A percentile compares a stretch with the other conserved stretches of the same genome.
Evolutionary conservation across 2,888 invertebrate genomes (phyloP).

Genomic region (Magallana nippona): DNA sequence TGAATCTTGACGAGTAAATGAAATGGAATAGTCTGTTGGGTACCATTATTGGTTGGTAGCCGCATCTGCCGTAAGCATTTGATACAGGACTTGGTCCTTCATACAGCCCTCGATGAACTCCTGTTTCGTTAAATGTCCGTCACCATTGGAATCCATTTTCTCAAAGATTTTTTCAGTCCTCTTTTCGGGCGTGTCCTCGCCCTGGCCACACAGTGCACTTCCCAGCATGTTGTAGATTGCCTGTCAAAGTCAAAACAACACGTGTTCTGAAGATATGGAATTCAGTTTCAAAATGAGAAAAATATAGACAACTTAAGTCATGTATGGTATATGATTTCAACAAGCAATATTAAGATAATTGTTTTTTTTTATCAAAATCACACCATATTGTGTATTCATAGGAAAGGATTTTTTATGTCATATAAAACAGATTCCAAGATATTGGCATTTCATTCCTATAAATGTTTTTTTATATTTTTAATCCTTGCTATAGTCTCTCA

Average conservation of each 20-base stretch:
- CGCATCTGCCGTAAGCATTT: constrained; percentile 78
- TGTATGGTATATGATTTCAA: no score
- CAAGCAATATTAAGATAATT: no score
- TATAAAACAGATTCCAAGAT: no score
- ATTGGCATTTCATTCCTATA: no score
- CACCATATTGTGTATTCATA: no score
- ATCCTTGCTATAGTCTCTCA: no score
- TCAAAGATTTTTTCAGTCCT: constrained; percentile 99
- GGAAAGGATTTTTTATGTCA: no score
- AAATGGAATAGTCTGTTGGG: constrained; percentile 7
- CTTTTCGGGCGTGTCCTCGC: constrained; percentile 88
- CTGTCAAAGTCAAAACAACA: constrained; percentile 82
- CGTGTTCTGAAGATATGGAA: background rate
- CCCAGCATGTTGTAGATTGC: constrained; percentile 99
- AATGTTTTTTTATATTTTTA: no score
- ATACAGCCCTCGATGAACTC: constrained; percentile 99
- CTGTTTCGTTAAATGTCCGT: constrained; percentile 97
- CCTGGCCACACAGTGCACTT: constrained; percentile 81
- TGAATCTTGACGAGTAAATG: constrained; percentile 21
- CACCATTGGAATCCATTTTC: constrained; percentile 99
- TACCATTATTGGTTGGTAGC: constrained; percentile 50
- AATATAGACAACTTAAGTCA: background rate
- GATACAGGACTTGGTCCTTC: constrained; percentile 85
- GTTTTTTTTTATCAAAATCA: no score
- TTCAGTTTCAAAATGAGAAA: background rate